Conservation (phyloP, 2,113 vertebrate species). For the Dipodomys merriami region DNA sequence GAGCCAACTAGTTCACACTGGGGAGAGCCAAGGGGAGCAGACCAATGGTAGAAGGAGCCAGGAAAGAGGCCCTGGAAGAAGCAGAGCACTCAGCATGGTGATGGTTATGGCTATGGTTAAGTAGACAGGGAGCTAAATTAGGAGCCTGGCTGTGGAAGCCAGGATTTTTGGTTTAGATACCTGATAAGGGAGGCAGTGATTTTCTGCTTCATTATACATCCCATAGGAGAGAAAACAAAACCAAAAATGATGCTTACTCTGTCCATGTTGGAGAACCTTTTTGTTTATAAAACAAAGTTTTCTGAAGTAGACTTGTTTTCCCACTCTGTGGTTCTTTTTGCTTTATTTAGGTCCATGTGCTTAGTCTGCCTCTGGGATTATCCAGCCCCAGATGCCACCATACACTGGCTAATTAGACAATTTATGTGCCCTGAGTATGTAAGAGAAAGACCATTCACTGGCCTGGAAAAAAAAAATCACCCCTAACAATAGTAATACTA, state of each 20-base stretch:
- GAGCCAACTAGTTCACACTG: too few relatives aligned
- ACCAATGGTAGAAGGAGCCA: not conserved
- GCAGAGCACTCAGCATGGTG: not conserved
- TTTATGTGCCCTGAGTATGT: not conserved
- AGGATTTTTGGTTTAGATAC: not conserved
- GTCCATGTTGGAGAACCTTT: not conserved
- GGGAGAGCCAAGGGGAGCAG: not conserved
- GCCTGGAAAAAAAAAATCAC: conserved; percentile 17
- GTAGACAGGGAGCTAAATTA: not conserved
- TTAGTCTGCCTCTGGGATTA: not conserved
- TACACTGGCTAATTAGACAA: not conserved
- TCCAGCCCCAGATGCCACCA: not conserved
- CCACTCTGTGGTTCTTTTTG: not conserved
- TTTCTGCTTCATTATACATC: not conserved
- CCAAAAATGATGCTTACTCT: not conserved
- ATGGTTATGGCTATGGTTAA: not conserved
- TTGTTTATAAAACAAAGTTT: not conserved
- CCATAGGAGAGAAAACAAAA: conserved; percentile 10
- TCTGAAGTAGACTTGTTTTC: not conserved
- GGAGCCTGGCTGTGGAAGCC: not conserved
- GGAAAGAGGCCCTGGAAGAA: not conserved
- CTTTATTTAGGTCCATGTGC: not conserved
- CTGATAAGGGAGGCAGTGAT: not conserved
- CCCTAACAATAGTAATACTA: not conserved
- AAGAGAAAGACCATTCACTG: not conserved